Percentiles rank a stretch among this genome's conserved stretches.
Evolutionary conservation across 2,888 invertebrate genomes (phyloP).

Genomic region (Sarcophaga subvicina): DNA sequence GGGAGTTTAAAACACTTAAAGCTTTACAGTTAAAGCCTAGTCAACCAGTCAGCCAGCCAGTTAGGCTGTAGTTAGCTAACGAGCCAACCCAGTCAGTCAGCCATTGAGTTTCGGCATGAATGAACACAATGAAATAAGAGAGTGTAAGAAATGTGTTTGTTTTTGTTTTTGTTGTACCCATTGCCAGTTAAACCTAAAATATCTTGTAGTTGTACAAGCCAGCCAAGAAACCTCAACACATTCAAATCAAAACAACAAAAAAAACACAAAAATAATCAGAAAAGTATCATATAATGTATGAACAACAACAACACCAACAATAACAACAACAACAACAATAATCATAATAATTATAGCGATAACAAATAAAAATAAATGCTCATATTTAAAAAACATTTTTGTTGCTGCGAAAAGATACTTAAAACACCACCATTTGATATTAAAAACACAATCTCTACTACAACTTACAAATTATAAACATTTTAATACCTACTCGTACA

Average conservation of each 20-base stretch:
- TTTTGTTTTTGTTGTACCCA: slow-evolving; percentile 12
- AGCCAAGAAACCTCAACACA: slow-evolving; percentile 52
- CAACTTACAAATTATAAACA: slow-evolving; percentile 67
- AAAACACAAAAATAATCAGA: slow-evolving; percentile 49
- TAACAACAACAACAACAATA: background rate
- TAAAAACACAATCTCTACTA: slow-evolving; percentile 52
- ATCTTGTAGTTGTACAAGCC: slow-evolving; percentile 44
- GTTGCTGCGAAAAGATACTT: slow-evolving; percentile 65
- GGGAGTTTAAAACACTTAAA: too few relatives aligned
- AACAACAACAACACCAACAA: slow-evolving; percentile 21
- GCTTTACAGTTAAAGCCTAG: too few relatives aligned
- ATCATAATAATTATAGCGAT: background rate
- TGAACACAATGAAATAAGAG: slow-evolving; percentile 65
- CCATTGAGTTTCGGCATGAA: slow-evolving; percentile 68
- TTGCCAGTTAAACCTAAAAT: slow-evolving; percentile 16
- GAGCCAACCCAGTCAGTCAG: slow-evolving; percentile 40
- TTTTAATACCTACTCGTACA: slow-evolving; percentile 40
- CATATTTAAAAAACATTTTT: slow-evolving; percentile 54
- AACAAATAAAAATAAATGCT: slow-evolving; percentile 20
- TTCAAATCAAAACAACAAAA: too few relatives aligned
- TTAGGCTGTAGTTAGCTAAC: slow-evolving; percentile 6
- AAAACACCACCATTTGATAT: slow-evolving; percentile 67
- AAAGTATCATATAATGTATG: slow-evolving; percentile 57
- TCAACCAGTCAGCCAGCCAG: background rate
- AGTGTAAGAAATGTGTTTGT: too few relatives aligned